These are phyloP conservation scores for Synanthedon tipuliformis DNA, from an alignment of 2,888 invertebrate genomes.

Conservation along the genomic window DNA sequence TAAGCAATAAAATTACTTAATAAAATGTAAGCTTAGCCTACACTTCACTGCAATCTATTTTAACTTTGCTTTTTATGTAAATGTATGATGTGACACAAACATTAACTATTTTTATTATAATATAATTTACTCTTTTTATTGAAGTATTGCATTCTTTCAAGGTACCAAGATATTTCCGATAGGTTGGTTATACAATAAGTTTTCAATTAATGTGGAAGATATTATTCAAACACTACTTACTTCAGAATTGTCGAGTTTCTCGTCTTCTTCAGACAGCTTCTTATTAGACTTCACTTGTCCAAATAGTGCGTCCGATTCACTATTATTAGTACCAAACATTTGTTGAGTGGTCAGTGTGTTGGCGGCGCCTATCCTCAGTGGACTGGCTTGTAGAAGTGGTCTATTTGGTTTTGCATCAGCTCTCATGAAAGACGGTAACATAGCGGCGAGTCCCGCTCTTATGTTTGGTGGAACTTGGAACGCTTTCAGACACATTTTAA, in stretches of 20 bases:
- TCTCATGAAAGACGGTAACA: constrained; percentile 77
- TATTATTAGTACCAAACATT: constrained; percentile 40
- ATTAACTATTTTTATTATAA: too few relatives aligned
- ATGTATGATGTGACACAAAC: too few relatives aligned
- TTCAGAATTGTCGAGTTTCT: constrained; percentile 30
- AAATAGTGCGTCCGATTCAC: constrained; percentile 24
- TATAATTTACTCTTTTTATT: too few relatives aligned
- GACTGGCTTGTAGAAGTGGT: constrained; percentile 37
- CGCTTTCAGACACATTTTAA: constrained; percentile 83
- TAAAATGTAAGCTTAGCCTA: too few relatives aligned
- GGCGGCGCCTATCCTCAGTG: constrained; percentile 32
- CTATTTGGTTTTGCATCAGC: constrained; percentile 31
- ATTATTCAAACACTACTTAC: constrained; percentile 17
- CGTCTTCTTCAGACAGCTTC: constrained; percentile 38
- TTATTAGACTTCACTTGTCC: constrained; percentile 37
- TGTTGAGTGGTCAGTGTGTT: constrained; percentile 28
- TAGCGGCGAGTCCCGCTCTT: constrained; percentile 74
- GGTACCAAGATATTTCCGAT: too few relatives aligned
- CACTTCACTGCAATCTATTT: too few relatives aligned
- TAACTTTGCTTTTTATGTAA: too few relatives aligned
- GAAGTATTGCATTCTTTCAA: too few relatives aligned
- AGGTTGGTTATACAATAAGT: too few relatives aligned
- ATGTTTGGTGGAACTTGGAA: constrained; percentile 81
- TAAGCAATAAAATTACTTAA: too few relatives aligned
- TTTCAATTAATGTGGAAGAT: background rate